Evolutionary conservation across 23 tunicate genomes (phyloP), one percentile per base, ranked within the genome.

Genomic region (Diplosoma virens): DNA sequence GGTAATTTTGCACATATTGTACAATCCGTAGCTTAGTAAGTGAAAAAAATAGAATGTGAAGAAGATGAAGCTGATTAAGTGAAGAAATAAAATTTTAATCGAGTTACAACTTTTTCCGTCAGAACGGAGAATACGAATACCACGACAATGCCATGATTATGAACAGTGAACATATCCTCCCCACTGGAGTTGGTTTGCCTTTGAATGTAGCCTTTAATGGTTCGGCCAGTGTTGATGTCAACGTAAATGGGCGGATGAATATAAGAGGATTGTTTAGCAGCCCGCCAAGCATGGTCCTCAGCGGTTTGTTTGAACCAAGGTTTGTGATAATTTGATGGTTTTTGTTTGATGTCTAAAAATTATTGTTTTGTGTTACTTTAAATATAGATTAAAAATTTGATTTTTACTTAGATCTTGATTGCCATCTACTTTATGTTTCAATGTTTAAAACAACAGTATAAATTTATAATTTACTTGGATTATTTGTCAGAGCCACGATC

Each of bases 111-210:
- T n/a, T 63, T 37, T 59, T 20, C 9, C 3, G 66, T 29, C 59
- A 92, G 97, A 77, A 66, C 2, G 65, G 84, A 3, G 81, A 82
- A 59, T 92, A 75, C 71, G 71, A 72, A 14, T 92, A 92, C 80
- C 97, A 92, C 48, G 88, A 92, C 47, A 85, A 92, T 59, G 67
- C 84, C 31, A 58, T 82, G 87, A 47, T 92, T 11, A 32, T 82
- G 76, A 85, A 82, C 87, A 76, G 89, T 16, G 81, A 79, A 41
- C 79, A 80, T 30, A 71, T 75, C 3, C 58, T 92, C 20, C 92
- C 97, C 17, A 92, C 97, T 76, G 86, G 86, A 2, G 77, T 73
- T 71, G 97, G 97, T 69, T 71, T 92, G 32, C 97, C 97, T 17
- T 65, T 92, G 37, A 63, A 81, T 6, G 59, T 92, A 47, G 90